A percentile compares a stretch with the other conserved stretches of the same genome.
Evolutionary conservation across 2,113 vertebrate species (phyloP).

Genomic region (Aramus guarauna): DNA sequence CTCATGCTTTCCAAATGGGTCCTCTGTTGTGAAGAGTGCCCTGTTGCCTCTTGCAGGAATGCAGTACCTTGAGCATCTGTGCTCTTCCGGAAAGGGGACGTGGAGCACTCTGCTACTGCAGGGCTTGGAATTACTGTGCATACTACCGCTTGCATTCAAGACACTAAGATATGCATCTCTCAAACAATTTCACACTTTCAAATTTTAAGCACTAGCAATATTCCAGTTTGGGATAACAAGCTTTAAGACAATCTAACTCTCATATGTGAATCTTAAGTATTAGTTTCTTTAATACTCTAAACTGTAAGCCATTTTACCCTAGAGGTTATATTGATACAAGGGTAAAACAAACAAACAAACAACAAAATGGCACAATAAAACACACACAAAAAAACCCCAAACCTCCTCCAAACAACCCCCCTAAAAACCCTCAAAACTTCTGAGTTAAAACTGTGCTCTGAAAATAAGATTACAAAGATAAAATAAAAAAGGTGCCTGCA

Average conservation of each 20-base stretch:
- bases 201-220: background rate
- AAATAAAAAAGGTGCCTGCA: background rate
- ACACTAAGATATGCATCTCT: background rate
- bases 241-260: background rate
- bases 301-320: background rate
- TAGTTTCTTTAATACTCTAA: background rate
- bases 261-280: background rate
- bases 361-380: background rate
- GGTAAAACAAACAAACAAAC: background rate
- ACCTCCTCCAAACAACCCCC: background rate
- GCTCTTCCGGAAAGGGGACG: background rate
- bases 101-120: background rate
- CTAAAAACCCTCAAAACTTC: background rate
- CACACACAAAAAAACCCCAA: background rate
- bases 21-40: background rate
- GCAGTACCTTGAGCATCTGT: background rate
- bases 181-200: background rate
- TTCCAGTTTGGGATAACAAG: background rate
- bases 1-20: background rate
- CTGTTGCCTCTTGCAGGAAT: background rate
- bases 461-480: background rate
- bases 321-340: background rate
- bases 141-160: background rate
- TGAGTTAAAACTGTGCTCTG: background rate
- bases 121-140: background rate